Percentiles rank a stretch among this genome's conserved stretches.
These are phyloP conservation scores for Drosophila takahashii DNA, from an alignment of 1,140 invertebrate genomes.

Conservation along the genomic window DNA sequence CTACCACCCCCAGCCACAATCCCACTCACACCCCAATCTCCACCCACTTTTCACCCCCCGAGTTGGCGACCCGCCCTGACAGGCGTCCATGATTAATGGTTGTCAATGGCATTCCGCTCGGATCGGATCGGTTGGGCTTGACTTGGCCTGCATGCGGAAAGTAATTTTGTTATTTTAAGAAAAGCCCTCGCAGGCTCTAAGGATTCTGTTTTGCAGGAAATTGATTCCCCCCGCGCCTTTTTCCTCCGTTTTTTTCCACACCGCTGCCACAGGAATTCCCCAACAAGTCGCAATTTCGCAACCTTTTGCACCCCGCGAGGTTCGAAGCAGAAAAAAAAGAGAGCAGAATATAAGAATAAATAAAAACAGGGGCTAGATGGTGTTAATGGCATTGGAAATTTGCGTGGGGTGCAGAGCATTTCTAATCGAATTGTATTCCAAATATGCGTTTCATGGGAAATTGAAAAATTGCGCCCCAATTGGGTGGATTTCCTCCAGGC, in stretches of 20 bases:
- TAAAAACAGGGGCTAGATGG: slow-evolving; percentile 40
- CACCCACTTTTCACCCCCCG: slow-evolving; percentile 27
- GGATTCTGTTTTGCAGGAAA: slow-evolving; percentile 67
- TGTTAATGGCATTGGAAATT: slow-evolving; percentile 77
- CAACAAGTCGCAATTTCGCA: slow-evolving; percentile 75
- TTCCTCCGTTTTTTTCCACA: slow-evolving; percentile 55
- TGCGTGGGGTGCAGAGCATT: slow-evolving; percentile 66
- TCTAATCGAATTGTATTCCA: slow-evolving; percentile 82
- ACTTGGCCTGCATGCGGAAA: slow-evolving; percentile 69
- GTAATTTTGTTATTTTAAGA: slow-evolving; percentile 84
- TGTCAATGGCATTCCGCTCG: slow-evolving; percentile 79
- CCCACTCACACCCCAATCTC: slow-evolving; percentile 1
- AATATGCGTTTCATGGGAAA: slow-evolving; percentile 65
- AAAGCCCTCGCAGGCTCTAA: slow-evolving; percentile 62
- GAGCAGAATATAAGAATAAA: slow-evolving; percentile 13
- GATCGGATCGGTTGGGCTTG: slow-evolving; percentile 27
- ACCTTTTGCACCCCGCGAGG: slow-evolving; percentile 75
- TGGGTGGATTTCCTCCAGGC: slow-evolving; percentile 41
- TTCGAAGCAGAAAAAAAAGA: neutral
- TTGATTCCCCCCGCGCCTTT: slow-evolving; percentile 65
- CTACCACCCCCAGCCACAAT: neutral
- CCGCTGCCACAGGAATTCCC: slow-evolving; percentile 77
- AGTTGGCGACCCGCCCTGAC: slow-evolving; percentile 73
- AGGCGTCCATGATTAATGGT: slow-evolving; percentile 84
- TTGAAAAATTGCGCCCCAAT: slow-evolving; percentile 74